Evolutionary conservation across 1,140 invertebrate genomes (phyloP), one percentile per base, ranked within the genome.

Genomic region (Diachasmimorpha longicaudata): DNA sequence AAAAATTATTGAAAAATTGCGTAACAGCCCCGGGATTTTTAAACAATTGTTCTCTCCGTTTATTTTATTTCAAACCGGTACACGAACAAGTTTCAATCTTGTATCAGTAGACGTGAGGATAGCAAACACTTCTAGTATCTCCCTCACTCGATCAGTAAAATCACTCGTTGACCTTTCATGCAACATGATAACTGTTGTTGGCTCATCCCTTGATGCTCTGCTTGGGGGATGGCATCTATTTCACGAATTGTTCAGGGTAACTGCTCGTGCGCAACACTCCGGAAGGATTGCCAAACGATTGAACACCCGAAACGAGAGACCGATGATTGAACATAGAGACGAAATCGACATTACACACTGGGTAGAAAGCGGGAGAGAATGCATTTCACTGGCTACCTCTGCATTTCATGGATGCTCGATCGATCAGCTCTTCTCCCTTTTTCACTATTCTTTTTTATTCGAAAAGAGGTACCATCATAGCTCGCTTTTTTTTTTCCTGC

Each of bases 121-220:
- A 23, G 23, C 23, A 25, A 63, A 63, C 58, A 31, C 19, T 63
- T 63, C 19, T 10, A 21, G n/a, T 2, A 25, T 63, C 58, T 63
- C 19, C 19, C 23, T 31, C 21, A 23, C 19, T 25, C 21, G 21
- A 13, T 63, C 8, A 63, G 58, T 63, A 8, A 13, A 63, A 63
- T 63, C 58, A 63, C 58, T 63, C 58, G 58, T 63, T 63, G 58
- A 63, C 58, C 58, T 63, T 63, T 63, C 58, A 63, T 63, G 23
- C 58, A 25, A 19, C 58, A 63, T 63, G 58, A 63, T 63, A 63
- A 63, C 23, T 5, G 58, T 63, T 63, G 23, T 63, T 63, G 58
- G 58, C 23, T 63, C 58, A 63, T 63, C 58, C 23, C 19, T 63
- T 63, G 58, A 63, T 63, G 58, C 58, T 52, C 58, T 63, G 39